Conservation (phyloP, 2,113 vertebrate genomes). For the Amblyornis subalaris region DNA sequence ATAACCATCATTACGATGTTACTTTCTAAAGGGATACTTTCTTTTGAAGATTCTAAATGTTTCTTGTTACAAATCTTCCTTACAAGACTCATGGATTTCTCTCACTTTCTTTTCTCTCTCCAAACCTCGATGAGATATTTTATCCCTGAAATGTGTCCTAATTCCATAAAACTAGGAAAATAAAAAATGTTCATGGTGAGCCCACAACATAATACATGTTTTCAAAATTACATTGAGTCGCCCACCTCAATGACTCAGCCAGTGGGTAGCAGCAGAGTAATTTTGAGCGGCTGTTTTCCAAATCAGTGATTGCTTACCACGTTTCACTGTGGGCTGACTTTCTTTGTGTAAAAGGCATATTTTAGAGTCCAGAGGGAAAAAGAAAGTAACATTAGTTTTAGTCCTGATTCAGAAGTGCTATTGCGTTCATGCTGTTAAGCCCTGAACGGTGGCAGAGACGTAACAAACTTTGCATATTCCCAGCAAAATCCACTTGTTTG, state of each 20-base stretch:
- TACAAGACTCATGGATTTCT: background rate
- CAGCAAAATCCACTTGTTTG: background rate
- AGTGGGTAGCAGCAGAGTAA: conserved; percentile 27
- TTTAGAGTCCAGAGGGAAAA: background rate
- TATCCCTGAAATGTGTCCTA: background rate
- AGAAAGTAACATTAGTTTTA: background rate
- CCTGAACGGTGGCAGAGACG: background rate
- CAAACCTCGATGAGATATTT: background rate
- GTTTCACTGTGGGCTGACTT: conserved; percentile 1
- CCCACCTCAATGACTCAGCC: conserved; percentile 52
- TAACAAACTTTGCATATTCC: background rate
- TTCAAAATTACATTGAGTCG: conserved; percentile 10
- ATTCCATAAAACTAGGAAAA: conserved; percentile 4
- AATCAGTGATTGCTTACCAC: background rate
- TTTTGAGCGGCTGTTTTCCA: conserved; percentile 39
- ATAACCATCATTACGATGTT: background rate
- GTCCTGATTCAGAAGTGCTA: background rate
- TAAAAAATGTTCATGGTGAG: background rate
- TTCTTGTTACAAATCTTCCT: background rate
- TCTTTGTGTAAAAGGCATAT: background rate
- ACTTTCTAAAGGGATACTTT: background rate
- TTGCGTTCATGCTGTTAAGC: background rate
- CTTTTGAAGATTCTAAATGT: background rate
- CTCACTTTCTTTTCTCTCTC: background rate
- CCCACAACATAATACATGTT: background rate